Base-by-base conservation (phyloP, 2,797 vertebrate species). In the Fistularia tabacaria region DNA sequence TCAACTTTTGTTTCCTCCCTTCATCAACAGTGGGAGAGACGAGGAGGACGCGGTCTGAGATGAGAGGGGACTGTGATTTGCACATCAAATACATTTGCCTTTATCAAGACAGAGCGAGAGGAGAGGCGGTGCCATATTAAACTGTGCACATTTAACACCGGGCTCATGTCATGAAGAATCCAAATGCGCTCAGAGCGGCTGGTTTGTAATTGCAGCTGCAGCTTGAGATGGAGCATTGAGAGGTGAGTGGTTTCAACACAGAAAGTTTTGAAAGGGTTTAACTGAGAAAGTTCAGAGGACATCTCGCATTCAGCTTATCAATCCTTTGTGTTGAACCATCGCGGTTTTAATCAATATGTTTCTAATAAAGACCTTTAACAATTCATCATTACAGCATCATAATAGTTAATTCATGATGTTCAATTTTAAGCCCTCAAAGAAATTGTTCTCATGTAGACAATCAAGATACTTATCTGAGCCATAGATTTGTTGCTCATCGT, bases 1-100 rank as follows among this genome's bases (percentile, higher is more conserved):
- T 49, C 57, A 76, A 68, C 69, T 64, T 76, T 58, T 65, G 47
- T n/a, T n/a, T n/a, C n/a, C n/a, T n/a, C 57, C 12, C 10, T 36
- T 55, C n/a, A 55, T 51, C 11, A 57, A 47, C 42, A 66, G 54
- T 70, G 46, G 61, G 36, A 51, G 43, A 71, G 69, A 66, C 50
- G 70, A 69, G 55, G 46, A 53, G 54, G 56, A 68, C 65, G 62
- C 49, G 39, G 54, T 64, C 46, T 13, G 3, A 41, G 46, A 57
- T 15, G 37, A 57, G 11, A 44, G 11, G 41, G 40, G n/a, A 10
- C 50, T 7, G 3, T 10, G 45, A 14, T 14, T 13, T 46, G 45
- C 45, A 48, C 46, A 25, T 48, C 46, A 36, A 25, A 48, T 48
- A 6, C n/a, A 14, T 14, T 46, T n/a, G 7, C 45, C 14, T 8